These are phyloP conservation scores for Pyrochroa serraticornis DNA, from an alignment of 2,888 invertebrate species.

Conservation along the genomic window DNA sequence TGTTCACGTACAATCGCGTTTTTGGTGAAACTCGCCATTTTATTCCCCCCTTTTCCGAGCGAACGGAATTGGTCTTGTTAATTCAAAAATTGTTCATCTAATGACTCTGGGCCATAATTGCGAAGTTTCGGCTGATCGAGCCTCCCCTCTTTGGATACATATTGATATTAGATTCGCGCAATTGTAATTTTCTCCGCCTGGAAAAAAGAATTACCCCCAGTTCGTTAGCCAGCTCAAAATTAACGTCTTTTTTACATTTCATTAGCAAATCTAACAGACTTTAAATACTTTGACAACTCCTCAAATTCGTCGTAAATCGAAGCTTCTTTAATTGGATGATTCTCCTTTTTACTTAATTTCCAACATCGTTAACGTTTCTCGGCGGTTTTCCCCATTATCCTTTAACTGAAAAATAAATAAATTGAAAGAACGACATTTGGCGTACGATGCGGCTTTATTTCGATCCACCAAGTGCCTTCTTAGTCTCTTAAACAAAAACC, in stretches of 20 bases:
- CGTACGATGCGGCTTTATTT: conserved; percentile 7
- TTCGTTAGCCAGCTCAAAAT: conserved; percentile 44
- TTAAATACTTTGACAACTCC: conserved; percentile 40
- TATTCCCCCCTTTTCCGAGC: too few species aligned
- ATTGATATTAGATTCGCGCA: conserved; percentile 15
- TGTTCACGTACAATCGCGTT: too few species aligned
- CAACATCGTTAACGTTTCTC: conserved; percentile 6
- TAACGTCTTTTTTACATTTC: conserved; percentile 45
- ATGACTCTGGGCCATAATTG: too few species aligned
- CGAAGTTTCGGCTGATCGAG: too few species aligned
- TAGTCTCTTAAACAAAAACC: conserved; percentile 48
- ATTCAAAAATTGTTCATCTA: too few species aligned
- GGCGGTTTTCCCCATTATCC: conserved; percentile 15
- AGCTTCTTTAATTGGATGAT: conserved; percentile 18
- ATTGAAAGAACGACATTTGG: background rate
- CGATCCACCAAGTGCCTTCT: conserved; percentile 33
- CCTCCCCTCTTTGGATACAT: background rate
- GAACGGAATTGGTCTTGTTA: too few species aligned
- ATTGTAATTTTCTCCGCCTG: conserved; percentile 23
- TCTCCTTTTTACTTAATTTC: conserved; percentile 19
- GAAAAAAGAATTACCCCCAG: conserved; percentile 37
- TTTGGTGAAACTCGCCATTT: too few species aligned
- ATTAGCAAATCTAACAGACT: conserved; percentile 44
- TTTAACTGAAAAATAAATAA: conserved; percentile 9
- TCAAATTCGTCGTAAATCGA: conserved; percentile 36